Base-by-base conservation (phyloP, 2,888 invertebrate species). In the Lycophotia porphyrea region DNA sequence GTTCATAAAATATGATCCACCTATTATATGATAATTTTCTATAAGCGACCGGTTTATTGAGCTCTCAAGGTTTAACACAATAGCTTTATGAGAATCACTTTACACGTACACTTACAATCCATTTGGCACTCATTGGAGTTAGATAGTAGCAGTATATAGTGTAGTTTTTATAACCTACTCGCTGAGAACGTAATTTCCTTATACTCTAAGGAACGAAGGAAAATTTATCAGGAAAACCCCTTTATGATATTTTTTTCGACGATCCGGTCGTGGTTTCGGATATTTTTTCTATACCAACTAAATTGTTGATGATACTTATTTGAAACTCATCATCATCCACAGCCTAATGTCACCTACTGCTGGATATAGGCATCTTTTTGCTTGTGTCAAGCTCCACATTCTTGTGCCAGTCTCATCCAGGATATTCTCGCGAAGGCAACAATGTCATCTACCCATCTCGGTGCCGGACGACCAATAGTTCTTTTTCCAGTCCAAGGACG, bases 101-200 rank as follows among this genome's bases (percentile, higher is more conserved):
- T 69, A 74, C 74, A 74, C 31, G 69, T 78, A 84, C 82, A 71
- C 71, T 84, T 76, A 78, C 76, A 66, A 83, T 76, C 84, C 81
- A 84, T 84, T 78, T 81, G 76, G 76, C 84, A 84, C 84, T 84
- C 84, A 84, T 75, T 47, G 42, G 61, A 83, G 80, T 64, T 47
- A 79, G 76, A 80, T 76, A 80, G 80, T 83, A 63, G 36, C 70
- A 34, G 36, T 71, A 60, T 58, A 55, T 71, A 39, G 61, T 60
- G 49, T 71, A 72, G 69, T 76, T 81, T 76, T 81, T 81, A 81
- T 81, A 81, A 72, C 77, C 60, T 55, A 52, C 63, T 61, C 27
- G 71, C 60, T 68, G 34, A 27, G 60, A 81, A 66, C 60, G 13
- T 72, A 70, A 81, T 68, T 76, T 71, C 60, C 60, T 76, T 76